Conservation (phyloP, 1,140 invertebrate species). For the Scaptodrosophila lebanonensis region DNA sequence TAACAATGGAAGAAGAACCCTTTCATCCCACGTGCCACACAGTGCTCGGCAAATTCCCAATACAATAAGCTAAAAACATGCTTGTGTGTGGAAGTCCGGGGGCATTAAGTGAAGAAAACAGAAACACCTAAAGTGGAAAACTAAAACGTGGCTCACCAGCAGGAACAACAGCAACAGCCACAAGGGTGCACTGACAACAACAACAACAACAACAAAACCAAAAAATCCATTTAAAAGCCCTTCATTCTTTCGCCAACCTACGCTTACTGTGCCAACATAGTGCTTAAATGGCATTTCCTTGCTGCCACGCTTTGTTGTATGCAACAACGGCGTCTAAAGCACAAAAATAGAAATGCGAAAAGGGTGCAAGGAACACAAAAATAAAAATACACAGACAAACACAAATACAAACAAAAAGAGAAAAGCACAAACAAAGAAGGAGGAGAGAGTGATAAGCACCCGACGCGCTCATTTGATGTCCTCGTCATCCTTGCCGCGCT, state of each 20-base stretch:
- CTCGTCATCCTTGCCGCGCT: not conserved
- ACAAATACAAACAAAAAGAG: constrained; percentile 16
- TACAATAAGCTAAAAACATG: constrained; percentile 57
- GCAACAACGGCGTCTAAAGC: too few species aligned
- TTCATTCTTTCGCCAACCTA: not conserved
- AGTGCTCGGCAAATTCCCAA: constrained; percentile 34
- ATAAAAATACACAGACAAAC: constrained; percentile 17
- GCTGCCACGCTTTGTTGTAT: constrained; percentile 6
- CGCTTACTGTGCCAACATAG: constrained; percentile 26
- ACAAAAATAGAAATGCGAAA: too few species aligned
- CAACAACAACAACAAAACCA: constrained; percentile 33
- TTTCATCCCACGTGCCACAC: constrained; percentile 2
- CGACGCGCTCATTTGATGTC: constrained; percentile 30
- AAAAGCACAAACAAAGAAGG: constrained; percentile 6
- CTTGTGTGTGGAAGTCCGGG: constrained; percentile 31
- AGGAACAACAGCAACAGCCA: not conserved
- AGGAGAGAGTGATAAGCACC: constrained; percentile 18
- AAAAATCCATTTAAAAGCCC: constrained; percentile 66
- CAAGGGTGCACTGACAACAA: constrained; percentile 23
- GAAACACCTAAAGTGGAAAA: constrained; percentile 68
- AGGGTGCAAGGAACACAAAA: too few species aligned
- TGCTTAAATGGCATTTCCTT: constrained; percentile 59
- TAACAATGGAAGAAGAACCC: constrained; percentile 55
- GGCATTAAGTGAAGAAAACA: constrained; percentile 45
- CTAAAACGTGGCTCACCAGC: constrained; percentile 53